Percentiles rank a stretch among this genome's conserved stretches.
These are phyloP conservation scores for Pluvianellus socialis DNA, from an alignment of 2,113 vertebrate species.

Conservation along the genomic window DNA sequence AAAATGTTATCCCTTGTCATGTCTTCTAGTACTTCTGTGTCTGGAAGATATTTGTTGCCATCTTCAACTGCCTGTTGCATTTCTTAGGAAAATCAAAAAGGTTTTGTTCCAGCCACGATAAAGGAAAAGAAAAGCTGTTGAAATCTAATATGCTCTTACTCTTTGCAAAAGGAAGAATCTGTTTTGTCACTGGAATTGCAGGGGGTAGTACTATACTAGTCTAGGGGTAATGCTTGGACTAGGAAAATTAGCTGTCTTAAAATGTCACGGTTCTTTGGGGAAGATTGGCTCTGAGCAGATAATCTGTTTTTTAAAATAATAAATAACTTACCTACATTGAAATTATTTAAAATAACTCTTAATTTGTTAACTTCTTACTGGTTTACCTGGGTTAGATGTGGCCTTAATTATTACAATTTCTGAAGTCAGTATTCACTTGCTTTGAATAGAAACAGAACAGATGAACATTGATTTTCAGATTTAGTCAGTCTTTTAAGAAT, in stretches of 20 bases:
- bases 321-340: background rate
- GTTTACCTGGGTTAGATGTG: background rate
- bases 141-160: background rate
- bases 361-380: background rate
- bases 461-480: background rate
- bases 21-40: accelerated
- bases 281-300: background rate
- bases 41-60: background rate
- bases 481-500: background rate
- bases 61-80: background rate
- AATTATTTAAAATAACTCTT: background rate
- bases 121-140: background rate
- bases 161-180: background rate
- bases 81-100: background rate
- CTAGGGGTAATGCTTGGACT: background rate
- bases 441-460: background rate
- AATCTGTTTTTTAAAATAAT: background rate
- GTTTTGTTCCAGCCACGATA: background rate
- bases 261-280: background rate
- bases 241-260: background rate
- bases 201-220: background rate
- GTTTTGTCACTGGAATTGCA: background rate
- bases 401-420: background rate
- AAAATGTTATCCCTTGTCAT: background rate
- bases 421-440: background rate